Conservation (phyloP, 2,113 vertebrate species). For the Lipophrys pholis region DNA sequence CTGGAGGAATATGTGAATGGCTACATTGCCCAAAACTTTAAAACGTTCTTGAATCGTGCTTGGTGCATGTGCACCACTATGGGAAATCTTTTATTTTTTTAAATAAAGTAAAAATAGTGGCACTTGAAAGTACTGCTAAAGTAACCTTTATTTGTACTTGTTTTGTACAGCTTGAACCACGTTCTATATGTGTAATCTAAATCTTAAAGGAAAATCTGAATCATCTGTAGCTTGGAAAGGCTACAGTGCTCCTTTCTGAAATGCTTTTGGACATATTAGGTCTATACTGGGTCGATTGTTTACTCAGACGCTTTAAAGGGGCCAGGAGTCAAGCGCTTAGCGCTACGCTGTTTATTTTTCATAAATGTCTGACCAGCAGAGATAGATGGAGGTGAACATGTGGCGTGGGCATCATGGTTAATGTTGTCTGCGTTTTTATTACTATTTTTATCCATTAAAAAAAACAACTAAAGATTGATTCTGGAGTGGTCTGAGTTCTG, state of each 20-base stretch:
- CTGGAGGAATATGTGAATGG: too few species aligned
- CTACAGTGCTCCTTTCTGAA: too few species aligned
- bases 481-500: background rate
- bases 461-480: background rate
- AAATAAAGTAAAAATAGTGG: too few species aligned
- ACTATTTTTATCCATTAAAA: conserved; percentile 4
- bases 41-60: too few species aligned
- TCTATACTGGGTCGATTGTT: conserved; percentile 8
- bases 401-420: background rate
- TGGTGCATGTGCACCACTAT: too few species aligned
- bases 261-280: background rate
- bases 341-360: conserved; percentile 55
- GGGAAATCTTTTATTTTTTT: too few species aligned
- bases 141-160: too few species aligned
- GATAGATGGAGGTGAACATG: background rate
- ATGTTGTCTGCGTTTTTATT: background rate
- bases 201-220: background rate
- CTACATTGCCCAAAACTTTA: too few species aligned
- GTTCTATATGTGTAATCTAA: too few species aligned
- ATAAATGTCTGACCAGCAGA: conserved; percentile 28
- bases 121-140: too few species aligned
- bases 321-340: conserved; percentile 41
- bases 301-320: conserved; percentile 31
- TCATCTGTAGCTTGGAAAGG: background rate
- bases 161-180: too few species aligned